Conservation (phyloP, 2,113 vertebrate species). For the Channa maculata region DNA sequence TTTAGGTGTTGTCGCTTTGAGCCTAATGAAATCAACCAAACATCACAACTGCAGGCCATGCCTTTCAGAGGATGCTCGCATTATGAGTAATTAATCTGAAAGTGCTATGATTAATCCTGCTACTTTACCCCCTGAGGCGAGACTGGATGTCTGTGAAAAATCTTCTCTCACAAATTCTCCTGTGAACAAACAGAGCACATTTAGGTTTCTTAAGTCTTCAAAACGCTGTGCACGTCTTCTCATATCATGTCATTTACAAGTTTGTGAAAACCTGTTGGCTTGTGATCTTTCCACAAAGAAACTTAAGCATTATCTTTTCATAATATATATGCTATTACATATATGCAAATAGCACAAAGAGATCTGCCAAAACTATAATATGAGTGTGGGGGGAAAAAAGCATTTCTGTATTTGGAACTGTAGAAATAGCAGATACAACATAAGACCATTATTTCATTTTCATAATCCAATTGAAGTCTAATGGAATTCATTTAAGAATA, state of each 20-base stretch:
- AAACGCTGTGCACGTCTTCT: conserved; percentile 57
- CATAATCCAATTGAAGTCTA: conserved; percentile 7
- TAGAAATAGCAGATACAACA: conserved; percentile 20
- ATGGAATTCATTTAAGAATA: conserved; percentile 15
- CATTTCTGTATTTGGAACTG: conserved; percentile 32
- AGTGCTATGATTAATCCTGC: conserved; percentile 86
- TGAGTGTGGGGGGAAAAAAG: not conserved
- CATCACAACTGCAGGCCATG: conserved; percentile 84
- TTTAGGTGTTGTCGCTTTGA: conserved; percentile 83
- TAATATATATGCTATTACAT: conserved; percentile 36
- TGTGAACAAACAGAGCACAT: conserved; percentile 71
- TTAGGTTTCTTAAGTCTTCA: conserved; percentile 66
- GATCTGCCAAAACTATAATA: conserved; percentile 22
- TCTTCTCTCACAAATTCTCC: conserved; percentile 68
- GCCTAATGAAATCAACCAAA: conserved; percentile 86
- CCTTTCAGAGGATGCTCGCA: conserved; percentile 81
- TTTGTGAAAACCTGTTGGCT: conserved; percentile 20
- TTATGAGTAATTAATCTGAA: conserved; percentile 88
- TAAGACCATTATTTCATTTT: not conserved
- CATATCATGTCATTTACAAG: conserved; percentile 56
- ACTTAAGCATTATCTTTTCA: conserved; percentile 10
- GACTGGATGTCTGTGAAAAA: conserved; percentile 78
- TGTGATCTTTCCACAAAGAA: conserved; percentile 27
- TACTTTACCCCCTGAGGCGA: conserved; percentile 77
- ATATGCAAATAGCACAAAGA: conserved; percentile 22